Evolutionary conservation across 2,113 vertebrate genomes (phyloP).

Genomic region (Rhizomys pruinosus): DNA sequence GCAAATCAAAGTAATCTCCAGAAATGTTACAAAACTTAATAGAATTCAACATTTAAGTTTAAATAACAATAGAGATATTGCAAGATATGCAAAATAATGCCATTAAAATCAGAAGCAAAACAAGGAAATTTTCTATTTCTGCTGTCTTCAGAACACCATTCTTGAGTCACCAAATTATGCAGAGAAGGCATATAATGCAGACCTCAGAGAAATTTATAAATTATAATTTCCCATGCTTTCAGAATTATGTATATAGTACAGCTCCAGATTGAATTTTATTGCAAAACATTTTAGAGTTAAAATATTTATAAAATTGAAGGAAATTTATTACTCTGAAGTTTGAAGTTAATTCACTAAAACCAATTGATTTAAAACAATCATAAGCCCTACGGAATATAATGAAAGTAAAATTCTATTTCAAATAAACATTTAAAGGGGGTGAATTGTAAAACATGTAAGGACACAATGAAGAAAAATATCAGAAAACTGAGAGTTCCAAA

Average conservation of each 20-base stretch:
- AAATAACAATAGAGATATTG: neutral
- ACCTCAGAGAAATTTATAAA: neutral
- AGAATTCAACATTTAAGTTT: neutral
- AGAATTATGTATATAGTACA: neutral
- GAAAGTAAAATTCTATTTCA: neutral
- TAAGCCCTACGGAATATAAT: neutral
- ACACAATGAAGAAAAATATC: neutral
- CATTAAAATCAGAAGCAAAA: neutral
- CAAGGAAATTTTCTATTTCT: neutral
- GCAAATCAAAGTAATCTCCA: neutral
- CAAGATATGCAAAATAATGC: neutral
- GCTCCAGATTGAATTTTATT: neutral
- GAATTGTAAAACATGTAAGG: neutral
- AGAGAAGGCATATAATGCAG: neutral
- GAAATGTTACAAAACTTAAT: neutral
- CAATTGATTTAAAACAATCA: neutral
- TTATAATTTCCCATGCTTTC: neutral
- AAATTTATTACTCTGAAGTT: conserved; percentile 20
- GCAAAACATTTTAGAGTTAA: neutral
- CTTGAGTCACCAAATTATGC: neutral
- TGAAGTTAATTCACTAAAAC: conserved; percentile 2
- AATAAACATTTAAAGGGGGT: neutral
- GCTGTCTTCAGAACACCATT: neutral
- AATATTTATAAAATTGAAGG: neutral
- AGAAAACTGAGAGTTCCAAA: neutral